Percentiles rank a stretch among this genome's conserved stretches.
phyloP scores from a whole-genome alignment of 2,797 vertebrate genomes.

The Orientallactaga sibirica region DNA sequence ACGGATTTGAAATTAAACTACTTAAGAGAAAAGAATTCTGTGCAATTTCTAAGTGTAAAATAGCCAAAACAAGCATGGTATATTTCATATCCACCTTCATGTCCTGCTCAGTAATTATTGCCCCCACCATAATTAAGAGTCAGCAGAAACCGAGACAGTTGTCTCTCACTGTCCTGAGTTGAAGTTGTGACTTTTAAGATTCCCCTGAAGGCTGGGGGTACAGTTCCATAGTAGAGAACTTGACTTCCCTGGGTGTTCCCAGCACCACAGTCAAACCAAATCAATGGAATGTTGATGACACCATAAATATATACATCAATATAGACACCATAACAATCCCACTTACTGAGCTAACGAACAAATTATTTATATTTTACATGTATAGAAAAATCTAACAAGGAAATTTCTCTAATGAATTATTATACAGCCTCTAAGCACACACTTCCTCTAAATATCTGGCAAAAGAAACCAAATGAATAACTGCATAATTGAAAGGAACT shows the following conservation, averaged over 20 bases:
- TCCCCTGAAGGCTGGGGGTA: not conserved
- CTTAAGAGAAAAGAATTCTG: not conserved
- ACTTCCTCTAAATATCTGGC: not conserved
- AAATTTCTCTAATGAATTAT: conserved; percentile 29
- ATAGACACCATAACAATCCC: not conserved
- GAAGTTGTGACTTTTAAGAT: conserved; percentile 1
- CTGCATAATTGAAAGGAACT: not conserved
- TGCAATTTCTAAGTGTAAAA: not conserved
- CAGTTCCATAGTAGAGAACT: not conserved
- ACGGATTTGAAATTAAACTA: conserved; percentile 39
- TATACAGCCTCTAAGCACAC: not conserved
- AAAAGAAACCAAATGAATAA: not conserved
- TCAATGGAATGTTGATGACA: not conserved
- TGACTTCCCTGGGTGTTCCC: not conserved
- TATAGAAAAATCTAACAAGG: not conserved
- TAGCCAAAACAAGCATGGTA: conserved; percentile 28
- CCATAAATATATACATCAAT: not conserved
- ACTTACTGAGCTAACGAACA: conserved; percentile 1
- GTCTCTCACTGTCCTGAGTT: not conserved
- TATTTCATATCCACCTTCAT: not conserved
- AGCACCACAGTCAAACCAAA: not conserved
- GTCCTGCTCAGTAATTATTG: not conserved
- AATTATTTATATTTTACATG: not conserved
- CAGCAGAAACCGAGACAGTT: not conserved
- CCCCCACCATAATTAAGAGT: conserved; percentile 7